A percentile compares a stretch with the other conserved stretches of the same genome.
phyloP scores from a whole-genome alignment of 92 coral and sea anemone genomes.

The Parazoanthus swiftii region DNA sequence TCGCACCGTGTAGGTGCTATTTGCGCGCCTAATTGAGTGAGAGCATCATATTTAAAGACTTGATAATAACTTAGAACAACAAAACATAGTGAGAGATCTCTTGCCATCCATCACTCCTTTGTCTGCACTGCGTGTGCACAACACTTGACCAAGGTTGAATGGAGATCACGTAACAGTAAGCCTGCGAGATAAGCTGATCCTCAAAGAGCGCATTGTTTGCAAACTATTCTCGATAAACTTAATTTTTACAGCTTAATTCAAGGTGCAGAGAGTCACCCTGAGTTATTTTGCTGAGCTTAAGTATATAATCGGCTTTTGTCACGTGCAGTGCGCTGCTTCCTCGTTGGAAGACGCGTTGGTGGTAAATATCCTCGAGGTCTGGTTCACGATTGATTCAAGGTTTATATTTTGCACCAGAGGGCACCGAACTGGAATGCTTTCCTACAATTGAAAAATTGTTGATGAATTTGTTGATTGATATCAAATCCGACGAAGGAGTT shows the following conservation, averaged over 20 bases:
- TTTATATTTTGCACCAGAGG: constrained; percentile 15
- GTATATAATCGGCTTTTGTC: constrained; percentile 4
- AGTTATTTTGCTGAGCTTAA: constrained; percentile 6
- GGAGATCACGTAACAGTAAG: constrained; percentile 16
- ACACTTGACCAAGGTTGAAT: constrained; percentile 5
- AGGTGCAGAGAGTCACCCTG: neutral
- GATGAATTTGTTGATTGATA: constrained; percentile 40
- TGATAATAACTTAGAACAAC: neutral
- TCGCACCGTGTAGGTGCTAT: neutral
- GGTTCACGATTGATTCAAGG: constrained; percentile 25
- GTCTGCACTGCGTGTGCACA: constrained; percentile 13
- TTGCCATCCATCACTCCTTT: neutral
- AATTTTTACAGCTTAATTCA: neutral
- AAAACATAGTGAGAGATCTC: neutral
- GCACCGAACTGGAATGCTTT: constrained; percentile 14
- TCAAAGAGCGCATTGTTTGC: constrained; percentile 24
- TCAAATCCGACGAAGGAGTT: constrained; percentile 25
- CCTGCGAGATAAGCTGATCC: constrained; percentile 23
- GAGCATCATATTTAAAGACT: neutral
- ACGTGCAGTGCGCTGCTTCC: neutral
- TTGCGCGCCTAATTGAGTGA: neutral
- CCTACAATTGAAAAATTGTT: constrained; percentile 28
- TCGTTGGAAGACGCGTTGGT: constrained; percentile 1
- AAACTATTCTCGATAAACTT: neutral
- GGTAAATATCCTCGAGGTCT: neutral